Evolutionary conservation across 92 coral and sea anemone genomes (phyloP), one percentile per base, ranked within the genome.

Genomic region (Epizoanthus illoricatus): DNA sequence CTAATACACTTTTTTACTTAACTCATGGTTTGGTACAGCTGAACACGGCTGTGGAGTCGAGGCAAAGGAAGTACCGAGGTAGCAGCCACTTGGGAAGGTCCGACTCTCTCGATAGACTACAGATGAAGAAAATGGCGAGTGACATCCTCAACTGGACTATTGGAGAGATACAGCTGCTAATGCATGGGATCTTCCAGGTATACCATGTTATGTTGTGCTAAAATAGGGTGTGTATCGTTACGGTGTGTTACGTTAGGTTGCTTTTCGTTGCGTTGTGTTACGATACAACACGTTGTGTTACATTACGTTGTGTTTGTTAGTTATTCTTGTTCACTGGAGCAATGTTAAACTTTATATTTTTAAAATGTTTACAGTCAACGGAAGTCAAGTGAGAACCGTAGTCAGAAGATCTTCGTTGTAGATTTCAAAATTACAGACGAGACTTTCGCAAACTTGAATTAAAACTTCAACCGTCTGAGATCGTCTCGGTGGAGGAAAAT

Each of bases 171-270:
- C 94, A 93, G 69, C 79, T 97, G 9, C 89, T 97, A 5, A 91
- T 97, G 97, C 93, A 97, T 58, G 99, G 99, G 4, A 89, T 88
- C 56, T 94, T 97, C 65, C 92, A 93, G 98, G 99, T 97, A 21
- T 42, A 87, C 55, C 12, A 16, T 8, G 20, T 28, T 17, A 6
- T 13, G 65, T 67, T 52, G 5, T 15, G 64, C 23, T 76, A 42
- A 8, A 20, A 16, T 21, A 6, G 40, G 11, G 40, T 65, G 40
- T 65, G 16, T 65, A 10, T 10, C 56, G 23, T 16, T 40, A 0
- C 21, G 47, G 3, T 68, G 73, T 40, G 52, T 40, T 68, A 13
- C 17, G 9, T 12, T 52, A 52, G 3, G 2, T 52, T 52, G 2
- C 2, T 12, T 9, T 52, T 0, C 2, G 56, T 52, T 52, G 0